Conservation (phyloP, 2,888 invertebrate genomes). For the Asteroscopus sphinx region DNA sequence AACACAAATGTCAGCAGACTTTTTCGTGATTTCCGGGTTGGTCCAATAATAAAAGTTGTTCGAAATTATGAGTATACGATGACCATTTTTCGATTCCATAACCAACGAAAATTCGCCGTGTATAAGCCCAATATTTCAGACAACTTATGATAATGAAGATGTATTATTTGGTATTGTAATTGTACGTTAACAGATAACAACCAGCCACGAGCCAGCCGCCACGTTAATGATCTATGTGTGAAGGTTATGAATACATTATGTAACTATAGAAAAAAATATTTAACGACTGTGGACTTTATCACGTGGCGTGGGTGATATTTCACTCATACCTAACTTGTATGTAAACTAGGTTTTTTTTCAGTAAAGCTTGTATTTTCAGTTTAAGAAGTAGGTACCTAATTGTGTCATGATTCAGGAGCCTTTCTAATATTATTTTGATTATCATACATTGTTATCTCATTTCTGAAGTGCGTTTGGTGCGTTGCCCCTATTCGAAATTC, state of each 20-base stretch:
- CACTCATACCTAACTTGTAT: not conserved
- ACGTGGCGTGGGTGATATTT: not conserved
- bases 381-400: too few relatives aligned
- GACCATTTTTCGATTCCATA: too few relatives aligned
- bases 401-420: not conserved
- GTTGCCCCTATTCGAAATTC: slow-evolving; percentile 5
- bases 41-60: too few relatives aligned
- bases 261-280: too few relatives aligned
- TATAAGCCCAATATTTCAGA: too few relatives aligned
- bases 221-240: slow-evolving; percentile 2
- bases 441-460: not conserved
- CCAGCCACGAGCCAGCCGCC: not conserved
- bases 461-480: slow-evolving; percentile 2
- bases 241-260: slow-evolving; percentile 14
- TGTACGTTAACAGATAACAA: too few relatives aligned
- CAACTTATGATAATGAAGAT: not conserved
- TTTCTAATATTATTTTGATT: not conserved
- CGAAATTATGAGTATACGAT: too few relatives aligned
- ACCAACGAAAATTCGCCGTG: too few relatives aligned
- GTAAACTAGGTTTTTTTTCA: not conserved
- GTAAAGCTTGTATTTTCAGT: too few relatives aligned
- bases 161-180: too few relatives aligned
- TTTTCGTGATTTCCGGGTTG: too few relatives aligned
- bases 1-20: too few relatives aligned
- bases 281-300: not conserved